Evolutionary conservation across 2,113 vertebrate species (phyloP), one percentile per base, ranked within the genome.

Genomic region (Cottus gobio): DNA sequence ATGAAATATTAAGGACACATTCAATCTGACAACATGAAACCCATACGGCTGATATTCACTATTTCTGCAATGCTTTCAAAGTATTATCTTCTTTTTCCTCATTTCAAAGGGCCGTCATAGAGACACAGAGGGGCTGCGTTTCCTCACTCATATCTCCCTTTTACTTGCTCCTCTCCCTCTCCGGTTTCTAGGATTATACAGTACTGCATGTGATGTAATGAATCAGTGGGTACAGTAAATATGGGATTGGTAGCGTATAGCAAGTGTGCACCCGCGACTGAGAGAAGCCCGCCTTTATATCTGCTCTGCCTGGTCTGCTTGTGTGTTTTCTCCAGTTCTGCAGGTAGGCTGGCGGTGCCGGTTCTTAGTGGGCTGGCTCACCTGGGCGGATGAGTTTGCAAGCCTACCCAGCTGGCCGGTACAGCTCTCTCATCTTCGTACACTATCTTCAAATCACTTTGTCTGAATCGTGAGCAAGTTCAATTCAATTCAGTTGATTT

Each of bases 41-140:
- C 50, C 0, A 31, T n/a, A 18, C 50, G 66, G 68, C 84, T 71
- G 76, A 83, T 83, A 75, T 77, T 71, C 36, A 80, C 75, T 74
- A 82, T 72, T 68, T 48, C 70, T 80, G 86, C 62, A 74, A 82
- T 84, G 73, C 54, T 80, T 89, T 89, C 75, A 86, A 75, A 87
- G 78, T 46, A 77, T 71, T 83, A 77, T 81, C 77, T 81, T 78
- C 67, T 82, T 74, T 62, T 79, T 1, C 52, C 44, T 57, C 11
- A 57, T 88, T 87, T 86, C 71, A 87, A 87, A 85, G 63, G 28
- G 56, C 76, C 34, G 34, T 60, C 66, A 78, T 57, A 42, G 60
- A 73, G 62, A 85, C 74, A 69, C 52, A 83, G 46, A 58, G 46
- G 34, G 54, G 60, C 71, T 75, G 31, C 74, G 74, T 75, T 30